These are phyloP conservation scores for Megalops cyprinoides DNA, from an alignment of 2,797 vertebrate species.

Conservation along the genomic window DNA sequence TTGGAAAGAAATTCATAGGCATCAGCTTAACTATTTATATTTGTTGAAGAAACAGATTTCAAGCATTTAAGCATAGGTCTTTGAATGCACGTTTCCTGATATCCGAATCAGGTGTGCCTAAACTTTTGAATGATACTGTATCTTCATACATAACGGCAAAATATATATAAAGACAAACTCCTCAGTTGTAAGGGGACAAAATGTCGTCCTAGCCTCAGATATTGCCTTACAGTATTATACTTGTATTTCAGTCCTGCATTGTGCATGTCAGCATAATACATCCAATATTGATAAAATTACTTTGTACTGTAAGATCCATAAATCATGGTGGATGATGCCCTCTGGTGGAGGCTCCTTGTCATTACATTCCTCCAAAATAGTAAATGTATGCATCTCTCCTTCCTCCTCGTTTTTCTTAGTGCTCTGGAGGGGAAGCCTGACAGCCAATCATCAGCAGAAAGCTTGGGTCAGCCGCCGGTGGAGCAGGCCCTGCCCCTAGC, in stretches of 20 bases:
- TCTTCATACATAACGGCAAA: no score
- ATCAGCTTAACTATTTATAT: no score
- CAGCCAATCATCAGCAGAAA: slow-evolving; percentile 74
- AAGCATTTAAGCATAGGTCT: no score
- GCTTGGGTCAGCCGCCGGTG: slow-evolving; percentile 65
- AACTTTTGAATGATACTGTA: no score
- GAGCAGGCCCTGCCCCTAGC: slow-evolving; percentile 73
- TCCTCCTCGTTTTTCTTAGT: slow-evolving; percentile 64
- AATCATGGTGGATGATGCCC: slow-evolving; percentile 13
- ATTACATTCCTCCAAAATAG: background rate
- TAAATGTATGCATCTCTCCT: background rate
- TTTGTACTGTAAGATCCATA: background rate
- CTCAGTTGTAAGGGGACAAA: no score
- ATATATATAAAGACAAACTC: background rate
- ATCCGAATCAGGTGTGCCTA: no score
- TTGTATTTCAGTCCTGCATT: background rate
- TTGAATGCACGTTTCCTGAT: no score
- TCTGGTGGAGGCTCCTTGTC: background rate
- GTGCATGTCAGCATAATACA: background rate
- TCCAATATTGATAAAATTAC: background rate
- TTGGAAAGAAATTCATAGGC: no score
- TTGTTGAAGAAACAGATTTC: no score
- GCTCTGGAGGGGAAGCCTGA: slow-evolving; percentile 73
- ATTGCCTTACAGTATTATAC: background rate
- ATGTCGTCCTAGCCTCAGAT: background rate